Conservation (phyloP, 2,797 vertebrate species). For the Pseudotriccus pelzelni region DNA sequence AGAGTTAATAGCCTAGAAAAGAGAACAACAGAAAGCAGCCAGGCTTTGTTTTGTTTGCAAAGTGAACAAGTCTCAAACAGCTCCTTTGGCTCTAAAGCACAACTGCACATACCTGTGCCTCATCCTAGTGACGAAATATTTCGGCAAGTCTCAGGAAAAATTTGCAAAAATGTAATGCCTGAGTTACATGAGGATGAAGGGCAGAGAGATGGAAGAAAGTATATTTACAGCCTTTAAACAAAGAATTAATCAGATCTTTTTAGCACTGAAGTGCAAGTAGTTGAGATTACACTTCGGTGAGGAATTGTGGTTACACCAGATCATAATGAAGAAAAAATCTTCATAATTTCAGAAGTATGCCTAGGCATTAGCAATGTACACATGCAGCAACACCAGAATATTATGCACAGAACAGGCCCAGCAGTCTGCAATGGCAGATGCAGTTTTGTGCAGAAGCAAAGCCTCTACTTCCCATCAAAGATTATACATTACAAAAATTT, state of each 20-base stretch:
- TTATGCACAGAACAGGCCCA: not conserved
- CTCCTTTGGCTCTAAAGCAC: slow-evolving; percentile 10
- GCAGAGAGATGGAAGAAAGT: not conserved
- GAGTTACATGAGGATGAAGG: not conserved
- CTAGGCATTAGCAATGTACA: not conserved
- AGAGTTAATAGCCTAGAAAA: slow-evolving; percentile 46
- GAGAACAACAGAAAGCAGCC: slow-evolving; percentile 22
- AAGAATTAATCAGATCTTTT: not conserved
- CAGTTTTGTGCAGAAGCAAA: slow-evolving; percentile 2
- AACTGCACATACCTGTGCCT: not conserved
- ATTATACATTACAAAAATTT: not conserved
- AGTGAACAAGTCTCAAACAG: not conserved
- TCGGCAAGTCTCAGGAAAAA: not conserved
- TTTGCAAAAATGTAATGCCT: not conserved
- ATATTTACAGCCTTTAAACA: not conserved
- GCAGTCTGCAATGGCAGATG: not conserved
- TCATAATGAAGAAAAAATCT: not conserved
- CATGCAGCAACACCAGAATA: not conserved
- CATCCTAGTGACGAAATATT: not conserved
- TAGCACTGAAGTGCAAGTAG: not conserved
- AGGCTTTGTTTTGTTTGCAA: slow-evolving; percentile 38
- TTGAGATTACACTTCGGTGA: not conserved
- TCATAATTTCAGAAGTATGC: not conserved
- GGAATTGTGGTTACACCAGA: not conserved
- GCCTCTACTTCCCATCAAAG: not conserved